A percentile compares a stretch with the other conserved stretches of the same genome.
These are phyloP conservation scores for Synanthedon myopaeformis DNA, from an alignment of 2,888 invertebrate species.

Conservation along the genomic window DNA sequence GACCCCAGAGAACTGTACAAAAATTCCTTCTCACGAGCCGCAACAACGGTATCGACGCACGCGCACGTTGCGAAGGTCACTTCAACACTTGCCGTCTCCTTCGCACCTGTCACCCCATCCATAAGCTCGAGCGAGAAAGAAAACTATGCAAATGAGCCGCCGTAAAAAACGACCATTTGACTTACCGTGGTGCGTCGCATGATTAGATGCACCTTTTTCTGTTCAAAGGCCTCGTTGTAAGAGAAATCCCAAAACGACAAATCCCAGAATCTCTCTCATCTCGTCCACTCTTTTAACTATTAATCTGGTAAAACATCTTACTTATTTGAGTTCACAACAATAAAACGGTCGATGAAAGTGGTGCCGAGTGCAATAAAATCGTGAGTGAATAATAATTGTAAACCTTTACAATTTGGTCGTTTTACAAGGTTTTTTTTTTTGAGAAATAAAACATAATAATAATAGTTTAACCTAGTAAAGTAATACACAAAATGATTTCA, in stretches of 20 bases:
- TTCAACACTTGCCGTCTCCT: conserved; percentile 27
- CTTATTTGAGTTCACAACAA: too few relatives aligned
- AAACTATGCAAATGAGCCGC: conserved; percentile 44
- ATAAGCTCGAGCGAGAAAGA: conserved; percentile 22
- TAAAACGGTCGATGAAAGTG: too few relatives aligned
- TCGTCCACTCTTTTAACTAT: too few relatives aligned
- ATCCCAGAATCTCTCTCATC: conserved; percentile 13
- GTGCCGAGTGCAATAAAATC: too few relatives aligned
- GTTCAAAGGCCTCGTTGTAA: conserved; percentile 32
- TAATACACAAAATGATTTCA: too few relatives aligned
- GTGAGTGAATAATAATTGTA: too few relatives aligned
- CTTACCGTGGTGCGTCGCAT: conserved; percentile 45
- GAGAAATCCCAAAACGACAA: conserved; percentile 19
- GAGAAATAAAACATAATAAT: too few relatives aligned
- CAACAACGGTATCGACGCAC: conserved; percentile 50
- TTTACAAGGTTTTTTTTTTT: too few relatives aligned
- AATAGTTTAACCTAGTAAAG: too few relatives aligned
- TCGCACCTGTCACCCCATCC: conserved; percentile 11
- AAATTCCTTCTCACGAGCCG: conserved; percentile 59
- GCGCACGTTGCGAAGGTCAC: conserved; percentile 48
- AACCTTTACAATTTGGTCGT: too few relatives aligned
- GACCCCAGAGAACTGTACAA: conserved; percentile 33
- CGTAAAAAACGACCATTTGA: conserved; percentile 44
- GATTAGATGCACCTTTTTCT: conserved; percentile 61
- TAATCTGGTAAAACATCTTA: too few relatives aligned